These are phyloP conservation scores for Himalopsyche kuldschensis DNA, from an alignment of 2,888 invertebrate species.

Conservation along the genomic window DNA sequence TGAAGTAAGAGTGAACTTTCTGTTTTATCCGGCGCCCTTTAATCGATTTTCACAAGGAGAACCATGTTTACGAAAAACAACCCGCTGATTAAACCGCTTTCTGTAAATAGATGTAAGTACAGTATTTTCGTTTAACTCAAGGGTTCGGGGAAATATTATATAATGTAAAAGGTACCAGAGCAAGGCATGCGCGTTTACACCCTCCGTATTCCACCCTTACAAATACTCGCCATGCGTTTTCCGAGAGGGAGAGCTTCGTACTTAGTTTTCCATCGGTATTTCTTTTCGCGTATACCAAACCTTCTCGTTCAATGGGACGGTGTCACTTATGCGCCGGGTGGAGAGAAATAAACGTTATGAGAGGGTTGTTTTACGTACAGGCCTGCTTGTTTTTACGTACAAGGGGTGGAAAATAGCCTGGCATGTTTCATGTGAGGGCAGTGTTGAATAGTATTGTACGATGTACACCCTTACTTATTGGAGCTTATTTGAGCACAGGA, in stretches of 20 bases:
- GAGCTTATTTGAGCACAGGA: not conserved
- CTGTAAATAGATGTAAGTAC: slow-evolving; percentile 3
- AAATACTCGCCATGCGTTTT: not conserved
- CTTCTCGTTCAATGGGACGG: not conserved
- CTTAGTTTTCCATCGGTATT: slow-evolving; percentile 23
- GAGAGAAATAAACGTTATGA: not conserved
- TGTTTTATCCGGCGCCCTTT: not conserved
- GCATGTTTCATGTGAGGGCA: slow-evolving; percentile 5
- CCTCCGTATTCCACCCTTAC: slow-evolving; percentile 1
- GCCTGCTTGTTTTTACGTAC: slow-evolving; percentile 25
- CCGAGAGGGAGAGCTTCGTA: not conserved
- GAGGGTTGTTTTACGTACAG: not conserved
- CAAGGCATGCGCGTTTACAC: slow-evolving; percentile 21
- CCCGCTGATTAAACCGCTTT: not conserved
- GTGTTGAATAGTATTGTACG: not conserved
- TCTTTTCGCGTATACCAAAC: slow-evolving; percentile 11
- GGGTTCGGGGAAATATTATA: slow-evolving; percentile 33
- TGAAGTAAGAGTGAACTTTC: not conserved
- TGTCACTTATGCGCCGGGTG: not conserved
- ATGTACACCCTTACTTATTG: slow-evolving; percentile 13
- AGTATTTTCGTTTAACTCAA: slow-evolving; percentile 33
- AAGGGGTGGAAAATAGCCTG: slow-evolving; percentile 24
- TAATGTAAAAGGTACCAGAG: slow-evolving; percentile 30
- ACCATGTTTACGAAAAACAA: not conserved
- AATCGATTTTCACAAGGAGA: not conserved